phyloP scores from a whole-genome alignment of 2,888 invertebrate genomes.

The Rotaria sp. region DNA sequence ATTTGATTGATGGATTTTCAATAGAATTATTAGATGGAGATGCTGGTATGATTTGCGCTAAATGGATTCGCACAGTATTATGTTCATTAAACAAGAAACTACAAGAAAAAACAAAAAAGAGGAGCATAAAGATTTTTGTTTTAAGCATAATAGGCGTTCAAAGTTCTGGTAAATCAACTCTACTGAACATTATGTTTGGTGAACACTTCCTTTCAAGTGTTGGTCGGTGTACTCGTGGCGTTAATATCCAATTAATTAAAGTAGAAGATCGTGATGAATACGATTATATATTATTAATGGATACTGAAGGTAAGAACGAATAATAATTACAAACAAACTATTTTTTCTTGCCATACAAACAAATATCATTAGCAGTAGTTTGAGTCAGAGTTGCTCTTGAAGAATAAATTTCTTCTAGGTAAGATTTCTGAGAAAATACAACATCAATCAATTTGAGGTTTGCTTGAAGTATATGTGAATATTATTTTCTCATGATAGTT shows the following conservation, averaged over 20 bases:
- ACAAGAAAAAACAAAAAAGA: background rate
- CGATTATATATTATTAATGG: background rate
- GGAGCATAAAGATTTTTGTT: no score
- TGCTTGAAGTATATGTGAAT: no score
- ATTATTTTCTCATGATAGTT: no score
- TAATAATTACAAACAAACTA: no score
- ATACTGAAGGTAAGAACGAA: background rate
- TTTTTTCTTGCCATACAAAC: no score
- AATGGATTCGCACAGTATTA: background rate
- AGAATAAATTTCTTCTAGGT: no score
- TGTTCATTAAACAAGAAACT: background rate
- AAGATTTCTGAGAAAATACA: no score
- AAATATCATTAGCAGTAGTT: no score
- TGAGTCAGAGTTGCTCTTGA: no score
- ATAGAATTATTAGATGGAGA: background rate
- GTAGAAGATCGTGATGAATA: background rate
- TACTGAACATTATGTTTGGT: background rate
- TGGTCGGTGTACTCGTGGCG: background rate
- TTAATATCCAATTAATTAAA: background rate
- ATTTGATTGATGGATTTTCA: background rate
- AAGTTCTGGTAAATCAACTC: background rate
- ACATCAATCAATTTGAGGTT: no score
- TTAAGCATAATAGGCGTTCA: background rate
- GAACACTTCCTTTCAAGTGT: background rate
- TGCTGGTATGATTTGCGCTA: background rate